phyloP scores from a whole-genome alignment of 1,140 invertebrate species.

The Caenorhabditis remanei region DNA sequence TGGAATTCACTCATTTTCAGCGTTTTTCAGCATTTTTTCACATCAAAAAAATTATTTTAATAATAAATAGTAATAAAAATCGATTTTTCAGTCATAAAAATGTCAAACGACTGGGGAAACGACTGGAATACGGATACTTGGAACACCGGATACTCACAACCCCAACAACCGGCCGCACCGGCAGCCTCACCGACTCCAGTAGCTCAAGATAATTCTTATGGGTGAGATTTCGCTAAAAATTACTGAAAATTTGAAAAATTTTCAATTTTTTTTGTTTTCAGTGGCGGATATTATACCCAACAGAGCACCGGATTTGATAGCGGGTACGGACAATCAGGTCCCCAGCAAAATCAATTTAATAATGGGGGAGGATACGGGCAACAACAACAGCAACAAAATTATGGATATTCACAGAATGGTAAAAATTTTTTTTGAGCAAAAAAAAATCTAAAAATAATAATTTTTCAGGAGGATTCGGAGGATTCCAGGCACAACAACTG shows the following conservation, averaged over 20 bases:
- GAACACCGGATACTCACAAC: conserved; percentile 51
- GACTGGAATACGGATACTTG: conserved; percentile 42
- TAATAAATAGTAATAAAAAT: not conserved
- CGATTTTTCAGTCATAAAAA: not conserved
- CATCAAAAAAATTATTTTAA: not conserved
- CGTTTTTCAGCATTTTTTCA: not conserved
- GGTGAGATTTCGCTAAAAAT: not conserved
- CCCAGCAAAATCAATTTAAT: conserved; percentile 1
- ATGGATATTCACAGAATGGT: conserved; percentile 37
- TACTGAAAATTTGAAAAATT: not conserved
- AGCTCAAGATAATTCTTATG: conserved; percentile 13
- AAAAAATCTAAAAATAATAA: not conserved
- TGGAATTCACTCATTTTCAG: not conserved
- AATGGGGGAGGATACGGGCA: conserved; percentile 1
- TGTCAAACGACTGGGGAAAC: conserved; percentile 58
- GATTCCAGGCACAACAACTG: conserved; percentile 67
- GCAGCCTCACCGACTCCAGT: not conserved
- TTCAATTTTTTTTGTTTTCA: conserved; percentile 8
- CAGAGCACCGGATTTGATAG: conserved; percentile 25
- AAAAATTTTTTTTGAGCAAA: not conserved
- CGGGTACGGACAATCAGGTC: conserved; percentile 13
- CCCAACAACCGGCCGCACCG: conserved; percentile 10
- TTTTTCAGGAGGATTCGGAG: conserved; percentile 48
- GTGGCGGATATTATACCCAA: conserved; percentile 19
- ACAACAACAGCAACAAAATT: conserved; percentile 32